Evolutionary conservation across 2,797 vertebrate species (phyloP).

Genomic region (Enteromius anoplus): DNA sequence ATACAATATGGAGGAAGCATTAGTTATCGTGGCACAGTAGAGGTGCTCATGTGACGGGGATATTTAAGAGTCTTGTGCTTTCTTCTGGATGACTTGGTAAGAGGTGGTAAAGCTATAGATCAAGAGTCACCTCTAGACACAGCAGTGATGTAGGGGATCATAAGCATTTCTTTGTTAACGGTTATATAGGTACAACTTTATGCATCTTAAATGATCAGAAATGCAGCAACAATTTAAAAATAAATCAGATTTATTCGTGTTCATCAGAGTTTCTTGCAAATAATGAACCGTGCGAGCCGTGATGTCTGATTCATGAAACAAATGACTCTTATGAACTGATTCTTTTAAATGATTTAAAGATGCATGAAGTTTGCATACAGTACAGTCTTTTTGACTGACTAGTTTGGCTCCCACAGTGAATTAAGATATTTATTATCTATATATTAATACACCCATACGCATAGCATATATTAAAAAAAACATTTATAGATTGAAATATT

Average conservation of each 20-base stretch:
- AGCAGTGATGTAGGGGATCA: background rate
- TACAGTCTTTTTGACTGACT: background rate
- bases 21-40: background rate
- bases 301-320: background rate
- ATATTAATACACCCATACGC: too few species aligned
- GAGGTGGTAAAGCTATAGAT: background rate
- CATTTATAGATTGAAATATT: too few species aligned
- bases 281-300: background rate
- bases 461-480: too few species aligned
- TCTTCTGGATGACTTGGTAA: background rate
- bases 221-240: background rate
- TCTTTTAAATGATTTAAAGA: background rate
- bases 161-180: background rate
- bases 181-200: background rate
- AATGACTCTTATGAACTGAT: background rate
- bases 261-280: background rate
- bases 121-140: constrained; percentile 8
- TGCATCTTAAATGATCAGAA: background rate
- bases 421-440: too few species aligned
- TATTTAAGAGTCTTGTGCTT: background rate
- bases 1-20: constrained; percentile 10
- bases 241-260: background rate
- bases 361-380: background rate
- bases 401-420: too few species aligned
- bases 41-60: background rate